Evolutionary conservation across 2,888 invertebrate genomes (phyloP), one percentile per base, ranked within the genome.

Genomic region (Dermolepida albohirtum): DNA sequence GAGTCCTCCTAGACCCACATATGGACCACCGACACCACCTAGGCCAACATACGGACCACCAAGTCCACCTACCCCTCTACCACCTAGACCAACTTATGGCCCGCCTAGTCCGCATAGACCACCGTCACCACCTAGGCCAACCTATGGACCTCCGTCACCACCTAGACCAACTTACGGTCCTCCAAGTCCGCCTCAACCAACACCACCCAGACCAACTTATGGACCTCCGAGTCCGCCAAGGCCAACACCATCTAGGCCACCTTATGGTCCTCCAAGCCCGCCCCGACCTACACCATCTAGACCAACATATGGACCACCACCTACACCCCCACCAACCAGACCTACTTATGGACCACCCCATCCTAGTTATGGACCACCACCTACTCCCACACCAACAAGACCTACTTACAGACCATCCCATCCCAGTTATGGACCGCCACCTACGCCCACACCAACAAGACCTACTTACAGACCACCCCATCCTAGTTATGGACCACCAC

Each of bases 181-280:
- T 10, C 54, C 54, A 5, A 17, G 66, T 43, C 52, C 68, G 4
- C 50, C 57, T n/a, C n/a, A n/a, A 16, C 54, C 54, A 5, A 17
- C 67, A 50, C 52, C 68, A 6, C 50, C 57, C 10, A 39, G 64
- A 27, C 54, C 54, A 17, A 51, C 51, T 7, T 51, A 51, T 6
- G 55, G 55, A 11, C 59, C 59, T 41, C 57, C 66, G 22, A 47
- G 51, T 41, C 70, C 69, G 10, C 64, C 67, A 6, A 67, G 71
- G 27, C 59, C 59, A 16, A 54, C 65, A 55, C 47, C 67, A 7
- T 29, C 54, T 8, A 16, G 55, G 14, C 70, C 72, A 12, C 52
- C 72, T 5, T 69, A 64, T 40, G 62, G 69, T 11, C 69, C 70
- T 8, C 72, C 72, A 16, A 54, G 64, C 29, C 64, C 66, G n/a